Evolutionary conservation across 2,888 invertebrate species (phyloP).

Genomic region (Pyrochroa serraticornis): DNA sequence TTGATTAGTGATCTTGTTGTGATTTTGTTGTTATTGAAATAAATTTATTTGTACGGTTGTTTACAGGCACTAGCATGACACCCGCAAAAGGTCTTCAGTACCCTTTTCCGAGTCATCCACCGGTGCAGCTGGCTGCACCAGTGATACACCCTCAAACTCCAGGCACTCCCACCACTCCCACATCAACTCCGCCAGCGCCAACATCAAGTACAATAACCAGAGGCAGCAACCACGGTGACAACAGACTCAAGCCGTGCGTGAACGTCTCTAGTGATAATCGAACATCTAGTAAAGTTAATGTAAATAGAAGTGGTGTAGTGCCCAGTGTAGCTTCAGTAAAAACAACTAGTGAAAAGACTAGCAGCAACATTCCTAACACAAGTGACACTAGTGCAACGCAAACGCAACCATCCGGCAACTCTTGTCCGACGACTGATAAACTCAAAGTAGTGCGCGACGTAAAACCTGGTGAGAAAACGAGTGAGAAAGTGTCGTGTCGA

Average conservation of each 20-base stretch:
- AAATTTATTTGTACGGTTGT: background rate
- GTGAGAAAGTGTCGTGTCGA: conserved; percentile 42
- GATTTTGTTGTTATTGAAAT: too few relatives aligned
- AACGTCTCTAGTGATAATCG: conserved; percentile 50
- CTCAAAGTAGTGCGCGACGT: conserved; percentile 9
- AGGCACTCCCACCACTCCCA: conserved; percentile 46
- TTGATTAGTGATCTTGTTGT: conserved; percentile 1
- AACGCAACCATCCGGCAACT: too few relatives aligned
- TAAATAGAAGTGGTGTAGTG: conserved; percentile 52
- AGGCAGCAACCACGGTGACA: conserved; percentile 46
- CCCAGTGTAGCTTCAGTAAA: conserved; percentile 35
- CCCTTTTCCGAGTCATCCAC: conserved; percentile 80
- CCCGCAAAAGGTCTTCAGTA: conserved; percentile 70
- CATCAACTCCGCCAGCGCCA: conserved; percentile 39
- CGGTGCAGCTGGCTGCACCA: conserved; percentile 56
- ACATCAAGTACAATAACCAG: conserved; percentile 44
- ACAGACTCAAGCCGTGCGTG: conserved; percentile 50
- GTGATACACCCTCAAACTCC: conserved; percentile 53
- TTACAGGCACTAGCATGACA: conserved; percentile 46
- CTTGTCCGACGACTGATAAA: conserved; percentile 5
- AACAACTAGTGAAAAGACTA: conserved; percentile 41
- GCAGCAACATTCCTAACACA: conserved; percentile 38
- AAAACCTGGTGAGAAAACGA: conserved; percentile 33
- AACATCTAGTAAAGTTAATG: conserved; percentile 54
- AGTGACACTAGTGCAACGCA: conserved; percentile 23